A percentile compares a stretch with the other conserved stretches of the same genome.
Conservation (phyloP, 2,797 vertebrate species). For the Lithobates sylvaticus region DNA sequence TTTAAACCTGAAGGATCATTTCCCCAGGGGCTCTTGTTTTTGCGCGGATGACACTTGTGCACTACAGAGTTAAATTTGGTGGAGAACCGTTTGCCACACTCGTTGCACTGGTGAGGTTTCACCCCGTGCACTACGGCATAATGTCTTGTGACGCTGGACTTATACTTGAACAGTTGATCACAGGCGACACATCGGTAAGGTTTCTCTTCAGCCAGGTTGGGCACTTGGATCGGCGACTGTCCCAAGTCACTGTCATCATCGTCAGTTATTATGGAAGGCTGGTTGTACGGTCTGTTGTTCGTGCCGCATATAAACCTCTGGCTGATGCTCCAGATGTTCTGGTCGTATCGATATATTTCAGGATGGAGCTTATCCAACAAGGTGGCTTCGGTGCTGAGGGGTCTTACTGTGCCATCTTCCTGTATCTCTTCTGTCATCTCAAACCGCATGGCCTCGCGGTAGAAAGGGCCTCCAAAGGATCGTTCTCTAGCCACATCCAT, state of each 20-base stretch:
- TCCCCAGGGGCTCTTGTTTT: background rate
- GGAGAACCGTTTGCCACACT: slow-evolving; percentile 26
- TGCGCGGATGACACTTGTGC: slow-evolving; percentile 26
- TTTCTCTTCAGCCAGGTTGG: slow-evolving; percentile 8
- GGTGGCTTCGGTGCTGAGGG: background rate
- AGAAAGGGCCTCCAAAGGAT: background rate
- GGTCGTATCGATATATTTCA: slow-evolving; percentile 18
- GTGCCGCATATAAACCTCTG: slow-evolving; percentile 19
- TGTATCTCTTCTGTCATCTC: slow-evolving; percentile 28
- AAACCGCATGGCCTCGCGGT: slow-evolving; percentile 1
- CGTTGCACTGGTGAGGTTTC: slow-evolving; percentile 37
- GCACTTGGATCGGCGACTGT: background rate
- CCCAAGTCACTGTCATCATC: background rate
- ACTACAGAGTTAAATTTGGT: slow-evolving; percentile 30
- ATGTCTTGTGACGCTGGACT: slow-evolving; percentile 34
- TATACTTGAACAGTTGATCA: slow-evolving; percentile 38
- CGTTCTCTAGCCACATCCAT: background rate
- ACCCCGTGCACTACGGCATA: slow-evolving; percentile 26
- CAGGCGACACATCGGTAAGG: slow-evolving; percentile 23
- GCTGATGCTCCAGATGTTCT: slow-evolving; percentile 42
- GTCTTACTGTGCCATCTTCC: background rate
- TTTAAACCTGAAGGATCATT: background rate
- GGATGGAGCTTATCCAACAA: background rate
- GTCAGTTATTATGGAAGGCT: background rate
- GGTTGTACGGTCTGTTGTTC: background rate